Percentiles rank a stretch among this genome's conserved stretches.
phyloP scores from a whole-genome alignment of 2,797 vertebrate species.

The Spheniscus humboldti region DNA sequence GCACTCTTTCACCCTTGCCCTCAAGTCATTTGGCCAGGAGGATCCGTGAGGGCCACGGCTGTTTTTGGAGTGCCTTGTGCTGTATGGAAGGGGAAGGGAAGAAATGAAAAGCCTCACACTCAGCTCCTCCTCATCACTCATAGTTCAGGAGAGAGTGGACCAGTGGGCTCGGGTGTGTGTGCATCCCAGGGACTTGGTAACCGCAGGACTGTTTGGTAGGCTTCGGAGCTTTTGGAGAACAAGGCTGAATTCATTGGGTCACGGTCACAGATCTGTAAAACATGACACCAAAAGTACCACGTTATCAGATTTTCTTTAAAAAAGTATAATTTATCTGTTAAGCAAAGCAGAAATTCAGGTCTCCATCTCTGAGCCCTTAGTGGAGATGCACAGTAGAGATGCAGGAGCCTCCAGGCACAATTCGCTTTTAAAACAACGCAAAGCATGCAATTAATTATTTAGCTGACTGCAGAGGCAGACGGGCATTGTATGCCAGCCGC shows the following conservation, averaged over 20 bases:
- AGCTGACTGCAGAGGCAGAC: background rate
- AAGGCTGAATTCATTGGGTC: background rate
- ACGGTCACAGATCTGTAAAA: background rate
- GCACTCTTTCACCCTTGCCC: background rate
- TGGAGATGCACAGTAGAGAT: background rate
- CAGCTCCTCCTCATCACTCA: background rate
- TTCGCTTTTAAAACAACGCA: background rate
- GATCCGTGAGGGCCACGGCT: background rate
- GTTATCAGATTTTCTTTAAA: background rate
- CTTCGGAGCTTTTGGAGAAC: background rate
- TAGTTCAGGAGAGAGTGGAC: background rate
- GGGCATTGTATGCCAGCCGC: fast-evolving
- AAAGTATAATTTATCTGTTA: background rate
- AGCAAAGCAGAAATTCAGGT: background rate
- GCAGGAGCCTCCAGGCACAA: background rate
- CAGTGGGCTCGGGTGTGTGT: background rate
- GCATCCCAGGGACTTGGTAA: background rate
- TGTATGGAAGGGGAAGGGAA: background rate
- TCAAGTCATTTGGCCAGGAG: background rate
- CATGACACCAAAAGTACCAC: background rate
- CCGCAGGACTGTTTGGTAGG: background rate
- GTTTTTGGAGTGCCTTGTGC: background rate
- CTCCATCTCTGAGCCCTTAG: background rate
- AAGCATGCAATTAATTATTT: slow-evolving; percentile 10
- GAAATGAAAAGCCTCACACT: background rate